Conservation (phyloP, 30 jellyfish, hydroid and myxozoan species). For the Hydractinia echinata region DNA sequence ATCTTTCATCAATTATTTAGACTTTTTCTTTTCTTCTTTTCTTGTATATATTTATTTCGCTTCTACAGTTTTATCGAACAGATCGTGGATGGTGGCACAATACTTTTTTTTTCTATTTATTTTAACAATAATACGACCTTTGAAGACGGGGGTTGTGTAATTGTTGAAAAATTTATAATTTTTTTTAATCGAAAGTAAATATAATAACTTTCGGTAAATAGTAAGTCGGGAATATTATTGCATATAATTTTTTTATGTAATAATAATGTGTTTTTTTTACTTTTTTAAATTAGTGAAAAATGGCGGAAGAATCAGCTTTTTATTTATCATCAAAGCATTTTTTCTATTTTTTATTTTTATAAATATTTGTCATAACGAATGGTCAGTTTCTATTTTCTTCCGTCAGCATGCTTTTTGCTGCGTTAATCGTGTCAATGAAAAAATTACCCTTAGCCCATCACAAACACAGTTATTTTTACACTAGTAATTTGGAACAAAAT, state of each 20-base stretch:
- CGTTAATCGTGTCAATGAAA: too few species aligned
- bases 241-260: neutral
- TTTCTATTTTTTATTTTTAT: too few species aligned
- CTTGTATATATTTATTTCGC: neutral
- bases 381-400: too few species aligned
- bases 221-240: neutral
- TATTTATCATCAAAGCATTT: too few species aligned
- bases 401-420: too few species aligned
- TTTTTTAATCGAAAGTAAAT: constrained; percentile 10
- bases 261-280: neutral
- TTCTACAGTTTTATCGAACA: constrained; percentile 10
- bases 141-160: constrained; percentile 8
- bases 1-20: neutral
- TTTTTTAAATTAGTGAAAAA: too few species aligned
- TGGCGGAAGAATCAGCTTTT: too few species aligned
- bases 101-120: constrained; percentile 10
- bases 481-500: too few species aligned
- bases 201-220: neutral
- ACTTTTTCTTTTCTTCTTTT: neutral
- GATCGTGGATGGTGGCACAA: constrained; percentile 8
- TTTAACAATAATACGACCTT: constrained; percentile 8
- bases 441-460: too few species aligned
- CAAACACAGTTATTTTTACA: too few species aligned
- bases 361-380: too few species aligned
- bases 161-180: too few species aligned